A percentile compares a stretch with the other conserved stretches of the same genome.
Evolutionary conservation across 1,140 invertebrate genomes (phyloP).

Genomic region (Drosophila jambulina): DNA sequence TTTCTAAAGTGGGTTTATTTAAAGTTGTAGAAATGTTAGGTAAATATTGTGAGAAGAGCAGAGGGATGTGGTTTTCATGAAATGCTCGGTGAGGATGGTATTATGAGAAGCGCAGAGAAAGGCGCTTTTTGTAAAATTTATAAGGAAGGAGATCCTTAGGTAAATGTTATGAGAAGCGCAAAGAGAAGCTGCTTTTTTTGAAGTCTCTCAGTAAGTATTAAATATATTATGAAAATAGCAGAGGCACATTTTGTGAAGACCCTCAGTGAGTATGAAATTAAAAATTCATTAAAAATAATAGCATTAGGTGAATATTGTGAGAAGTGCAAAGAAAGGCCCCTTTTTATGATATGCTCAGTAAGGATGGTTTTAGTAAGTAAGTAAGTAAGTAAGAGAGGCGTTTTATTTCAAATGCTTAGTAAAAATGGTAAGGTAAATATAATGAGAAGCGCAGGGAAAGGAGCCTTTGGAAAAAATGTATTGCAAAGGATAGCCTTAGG

Average conservation of each 20-base stretch:
- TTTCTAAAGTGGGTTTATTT: conserved; percentile 8
- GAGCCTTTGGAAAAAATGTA: too few relatives aligned
- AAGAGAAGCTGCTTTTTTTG: background rate
- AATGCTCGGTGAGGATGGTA: background rate
- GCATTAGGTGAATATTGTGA: background rate
- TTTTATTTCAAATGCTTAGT: too few relatives aligned
- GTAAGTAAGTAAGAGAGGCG: too few relatives aligned
- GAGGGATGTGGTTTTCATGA: background rate
- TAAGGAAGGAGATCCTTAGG: background rate
- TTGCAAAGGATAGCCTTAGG: too few relatives aligned
- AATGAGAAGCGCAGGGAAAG: too few relatives aligned
- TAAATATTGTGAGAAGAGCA: background rate
- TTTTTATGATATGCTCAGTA: background rate
- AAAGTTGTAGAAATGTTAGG: background rate
- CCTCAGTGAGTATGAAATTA: too few relatives aligned
- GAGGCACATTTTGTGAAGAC: too few relatives aligned
- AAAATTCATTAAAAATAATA: too few relatives aligned
- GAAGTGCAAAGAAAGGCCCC: background rate
- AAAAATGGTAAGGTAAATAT: too few relatives aligned
- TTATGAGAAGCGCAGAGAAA: background rate
- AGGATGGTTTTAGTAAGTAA: background rate
- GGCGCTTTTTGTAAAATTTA: background rate
- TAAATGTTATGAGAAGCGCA: background rate
- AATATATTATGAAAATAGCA: too few relatives aligned
- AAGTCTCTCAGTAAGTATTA: too few relatives aligned